Evolutionary conservation across 2,797 vertebrate species (phyloP).

Genomic region (Anas georgica): DNA sequence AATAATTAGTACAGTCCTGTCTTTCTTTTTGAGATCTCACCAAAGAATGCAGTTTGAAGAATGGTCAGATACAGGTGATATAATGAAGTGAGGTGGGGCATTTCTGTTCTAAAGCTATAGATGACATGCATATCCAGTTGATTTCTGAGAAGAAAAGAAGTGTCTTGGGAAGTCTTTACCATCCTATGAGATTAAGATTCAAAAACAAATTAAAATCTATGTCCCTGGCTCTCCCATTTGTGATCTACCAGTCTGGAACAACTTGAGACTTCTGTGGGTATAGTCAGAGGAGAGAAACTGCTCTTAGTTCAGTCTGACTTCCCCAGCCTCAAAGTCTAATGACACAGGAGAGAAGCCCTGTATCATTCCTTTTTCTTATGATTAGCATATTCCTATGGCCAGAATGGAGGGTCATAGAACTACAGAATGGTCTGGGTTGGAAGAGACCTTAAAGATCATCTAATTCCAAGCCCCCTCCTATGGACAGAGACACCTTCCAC

Average conservation of each 20-base stretch:
- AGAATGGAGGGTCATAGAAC: background rate
- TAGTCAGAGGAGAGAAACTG: background rate
- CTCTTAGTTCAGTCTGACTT: background rate
- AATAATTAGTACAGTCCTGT: background rate
- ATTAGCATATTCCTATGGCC: background rate
- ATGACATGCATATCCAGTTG: background rate
- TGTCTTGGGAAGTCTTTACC: background rate
- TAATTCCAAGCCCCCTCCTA: background rate
- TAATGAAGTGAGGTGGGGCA: background rate
- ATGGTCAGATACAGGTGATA: background rate
- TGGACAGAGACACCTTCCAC: background rate
- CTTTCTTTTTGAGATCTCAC: background rate
- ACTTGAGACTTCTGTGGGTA: background rate
- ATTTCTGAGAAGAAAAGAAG: background rate
- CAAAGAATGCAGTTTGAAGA: background rate
- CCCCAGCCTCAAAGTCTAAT: background rate
- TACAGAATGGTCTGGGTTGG: background rate
- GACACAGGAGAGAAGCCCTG: background rate
- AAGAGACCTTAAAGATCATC: background rate
- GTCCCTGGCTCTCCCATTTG: background rate
- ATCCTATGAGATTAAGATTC: background rate
- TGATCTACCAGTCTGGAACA: background rate
- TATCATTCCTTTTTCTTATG: background rate
- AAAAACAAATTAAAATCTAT: background rate
- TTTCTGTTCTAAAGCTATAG: background rate